Conservation (phyloP, 2,797 vertebrate genomes). For the Artibeus jamaicensis region DNA sequence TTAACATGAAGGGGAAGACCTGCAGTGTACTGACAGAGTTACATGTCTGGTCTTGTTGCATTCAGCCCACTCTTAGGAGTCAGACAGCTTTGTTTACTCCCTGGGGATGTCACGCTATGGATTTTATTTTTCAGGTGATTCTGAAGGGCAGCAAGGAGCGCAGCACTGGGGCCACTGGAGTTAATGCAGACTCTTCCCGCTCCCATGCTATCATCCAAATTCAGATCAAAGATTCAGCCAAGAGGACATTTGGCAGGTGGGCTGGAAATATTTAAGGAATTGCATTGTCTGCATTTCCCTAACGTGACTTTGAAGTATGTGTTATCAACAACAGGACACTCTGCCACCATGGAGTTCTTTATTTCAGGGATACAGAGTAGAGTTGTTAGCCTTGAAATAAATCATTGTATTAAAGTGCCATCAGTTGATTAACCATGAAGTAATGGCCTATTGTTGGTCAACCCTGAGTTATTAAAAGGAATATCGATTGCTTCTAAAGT, state of each 20-base stretch:
- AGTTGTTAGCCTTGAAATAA: constrained; percentile 71
- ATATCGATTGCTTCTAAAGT: constrained; percentile 72
- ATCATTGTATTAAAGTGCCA: constrained; percentile 68
- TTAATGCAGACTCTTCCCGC: constrained; percentile 92
- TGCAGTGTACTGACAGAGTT: neutral
- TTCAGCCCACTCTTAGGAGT: neutral
- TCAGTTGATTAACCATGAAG: constrained; percentile 69
- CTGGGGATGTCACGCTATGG: neutral
- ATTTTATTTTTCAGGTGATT: constrained; percentile 86
- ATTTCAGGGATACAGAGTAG: constrained; percentile 36
- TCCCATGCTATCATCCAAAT: constrained; percentile 96
- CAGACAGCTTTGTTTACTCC: constrained; percentile 17
- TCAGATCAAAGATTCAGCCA: constrained; percentile 87
- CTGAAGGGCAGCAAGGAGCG: constrained; percentile 89
- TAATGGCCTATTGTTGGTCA: constrained; percentile 78
- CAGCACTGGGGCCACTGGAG: constrained; percentile 90
- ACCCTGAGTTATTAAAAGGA: constrained; percentile 71
- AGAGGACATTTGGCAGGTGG: constrained; percentile 89
- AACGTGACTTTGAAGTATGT: constrained; percentile 61
- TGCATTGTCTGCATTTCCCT: constrained; percentile 55
- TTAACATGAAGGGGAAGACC: constrained; percentile 14
- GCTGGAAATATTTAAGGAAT: constrained; percentile 38
- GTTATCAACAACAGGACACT: constrained; percentile 47
- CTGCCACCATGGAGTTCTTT: constrained; percentile 39
- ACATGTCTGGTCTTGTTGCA: neutral